A percentile compares a stretch with the other conserved stretches of the same genome.
These are phyloP conservation scores for Epinephelus malabaricus DNA, from an alignment of 2,797 vertebrate genomes.

Conservation along the genomic window DNA sequence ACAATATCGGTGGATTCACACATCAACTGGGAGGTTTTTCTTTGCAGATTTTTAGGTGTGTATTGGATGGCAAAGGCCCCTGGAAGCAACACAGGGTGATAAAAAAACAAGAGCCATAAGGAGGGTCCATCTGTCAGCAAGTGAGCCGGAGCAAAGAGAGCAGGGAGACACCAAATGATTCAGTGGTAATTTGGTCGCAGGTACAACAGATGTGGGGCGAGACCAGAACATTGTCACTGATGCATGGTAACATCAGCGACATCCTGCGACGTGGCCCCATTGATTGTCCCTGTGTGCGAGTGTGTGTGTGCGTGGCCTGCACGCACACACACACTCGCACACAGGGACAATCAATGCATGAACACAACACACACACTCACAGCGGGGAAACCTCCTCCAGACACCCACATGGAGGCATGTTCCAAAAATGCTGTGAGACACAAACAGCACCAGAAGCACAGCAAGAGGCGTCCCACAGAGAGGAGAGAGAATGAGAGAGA, in stretches of 20 bases:
- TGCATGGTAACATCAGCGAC: constrained; percentile 66
- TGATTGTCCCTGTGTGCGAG: too few relatives aligned
- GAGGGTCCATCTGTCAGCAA: constrained; percentile 84
- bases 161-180: constrained; percentile 49
- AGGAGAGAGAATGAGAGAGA: constrained; percentile 67
- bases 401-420: constrained; percentile 73
- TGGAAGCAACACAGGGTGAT: constrained; percentile 70
- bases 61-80: constrained; percentile 59
- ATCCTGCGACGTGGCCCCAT: constrained; percentile 47
- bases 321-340: constrained; percentile 21
- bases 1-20: constrained; percentile 73
- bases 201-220: constrained; percentile 78
- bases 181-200: constrained; percentile 67
- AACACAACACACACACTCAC: constrained; percentile 66
- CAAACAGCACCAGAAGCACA: constrained; percentile 74
- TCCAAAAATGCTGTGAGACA: constrained; percentile 77
- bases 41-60: constrained; percentile 66
- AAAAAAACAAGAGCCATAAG: constrained; percentile 76
- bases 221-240: constrained; percentile 61
- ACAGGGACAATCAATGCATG: constrained; percentile 39
- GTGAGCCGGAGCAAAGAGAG: constrained; percentile 57
- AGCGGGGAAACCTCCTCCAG: constrained; percentile 74
- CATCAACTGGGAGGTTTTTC: constrained; percentile 53
- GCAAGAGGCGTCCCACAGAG: constrained; percentile 76
- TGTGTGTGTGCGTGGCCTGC: too few relatives aligned